Conservation (phyloP, 2,113 vertebrate genomes). For the Tragelaphus imberbis region DNA sequence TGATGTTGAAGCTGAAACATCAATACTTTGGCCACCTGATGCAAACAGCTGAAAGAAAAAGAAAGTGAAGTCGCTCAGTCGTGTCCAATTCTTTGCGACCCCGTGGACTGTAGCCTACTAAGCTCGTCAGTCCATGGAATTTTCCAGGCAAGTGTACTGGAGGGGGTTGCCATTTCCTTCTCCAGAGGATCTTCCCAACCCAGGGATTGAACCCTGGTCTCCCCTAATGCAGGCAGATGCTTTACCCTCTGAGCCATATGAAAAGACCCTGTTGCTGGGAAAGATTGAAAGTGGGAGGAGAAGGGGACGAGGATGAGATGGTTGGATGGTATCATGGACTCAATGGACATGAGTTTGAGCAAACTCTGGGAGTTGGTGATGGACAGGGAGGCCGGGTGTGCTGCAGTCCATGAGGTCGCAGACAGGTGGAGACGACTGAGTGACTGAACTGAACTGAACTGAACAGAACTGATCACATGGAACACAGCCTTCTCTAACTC, state of each 20-base stretch:
- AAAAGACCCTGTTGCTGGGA: background rate
- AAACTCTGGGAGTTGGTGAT: background rate
- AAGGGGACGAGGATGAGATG: background rate
- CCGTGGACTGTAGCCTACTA: too few relatives aligned
- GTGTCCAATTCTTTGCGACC: rapidly evolving
- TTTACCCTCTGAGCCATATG: background rate
- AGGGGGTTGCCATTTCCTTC: too few relatives aligned
- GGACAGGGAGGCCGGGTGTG: background rate
- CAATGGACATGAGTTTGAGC: background rate
- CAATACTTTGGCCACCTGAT: background rate
- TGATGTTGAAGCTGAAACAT: background rate
- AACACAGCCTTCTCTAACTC: too few relatives aligned
- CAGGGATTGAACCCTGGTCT: too few relatives aligned
- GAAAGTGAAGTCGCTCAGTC: too few relatives aligned
- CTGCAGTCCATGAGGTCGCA: background rate
- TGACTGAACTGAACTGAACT: background rate
- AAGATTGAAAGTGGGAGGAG: background rate
- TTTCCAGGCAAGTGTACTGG: too few relatives aligned
- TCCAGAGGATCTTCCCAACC: too few relatives aligned
- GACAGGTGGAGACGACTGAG: rapidly evolving
- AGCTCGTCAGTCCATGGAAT: too few relatives aligned
- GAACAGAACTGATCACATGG: too few relatives aligned
- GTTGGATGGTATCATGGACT: background rate
- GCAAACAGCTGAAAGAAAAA: background rate
- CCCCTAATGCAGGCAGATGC: too few relatives aligned